Conservation (phyloP, 1,140 invertebrate genomes). For the Drosophila rufa region DNA sequence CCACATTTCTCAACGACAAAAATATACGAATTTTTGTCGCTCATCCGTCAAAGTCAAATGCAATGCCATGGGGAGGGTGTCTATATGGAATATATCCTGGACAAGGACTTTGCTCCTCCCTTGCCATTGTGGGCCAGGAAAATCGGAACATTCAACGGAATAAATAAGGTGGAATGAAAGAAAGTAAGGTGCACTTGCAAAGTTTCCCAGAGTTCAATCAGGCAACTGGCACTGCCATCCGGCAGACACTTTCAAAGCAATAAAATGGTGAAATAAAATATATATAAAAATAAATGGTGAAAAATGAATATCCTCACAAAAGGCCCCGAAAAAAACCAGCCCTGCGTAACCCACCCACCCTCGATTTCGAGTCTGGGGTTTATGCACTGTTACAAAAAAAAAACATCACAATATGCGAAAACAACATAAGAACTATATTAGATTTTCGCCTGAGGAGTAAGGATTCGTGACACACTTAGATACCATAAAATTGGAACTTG, state of each 20-base stretch:
- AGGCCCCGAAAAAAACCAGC: background rate
- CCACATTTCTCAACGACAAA: background rate
- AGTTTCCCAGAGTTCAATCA: slow-evolving; percentile 52
- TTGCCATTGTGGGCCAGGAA: background rate
- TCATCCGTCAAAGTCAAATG: slow-evolving; percentile 24
- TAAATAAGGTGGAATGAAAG: background rate
- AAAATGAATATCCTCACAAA: too few relatives aligned
- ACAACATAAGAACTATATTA: too few relatives aligned
- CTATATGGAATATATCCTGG: slow-evolving; percentile 21
- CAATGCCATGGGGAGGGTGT: background rate
- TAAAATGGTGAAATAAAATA: slow-evolving; percentile 74
- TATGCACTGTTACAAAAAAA: background rate
- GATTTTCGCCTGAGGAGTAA: background rate
- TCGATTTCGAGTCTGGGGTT: background rate
- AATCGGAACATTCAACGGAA: background rate
- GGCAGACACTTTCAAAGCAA: slow-evolving; percentile 63
- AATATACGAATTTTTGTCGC: slow-evolving; percentile 21
- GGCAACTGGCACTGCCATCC: slow-evolving; percentile 23
- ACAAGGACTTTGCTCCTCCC: background rate
- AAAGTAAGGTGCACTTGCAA: slow-evolving; percentile 42
- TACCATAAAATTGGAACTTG: too few relatives aligned
- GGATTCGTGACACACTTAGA: too few relatives aligned
- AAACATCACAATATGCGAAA: too few relatives aligned
- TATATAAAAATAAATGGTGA: too few relatives aligned
- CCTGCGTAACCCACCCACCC: background rate